phyloP scores from a whole-genome alignment of 2,797 vertebrate genomes.

The Mionectes olivaceus region DNA sequence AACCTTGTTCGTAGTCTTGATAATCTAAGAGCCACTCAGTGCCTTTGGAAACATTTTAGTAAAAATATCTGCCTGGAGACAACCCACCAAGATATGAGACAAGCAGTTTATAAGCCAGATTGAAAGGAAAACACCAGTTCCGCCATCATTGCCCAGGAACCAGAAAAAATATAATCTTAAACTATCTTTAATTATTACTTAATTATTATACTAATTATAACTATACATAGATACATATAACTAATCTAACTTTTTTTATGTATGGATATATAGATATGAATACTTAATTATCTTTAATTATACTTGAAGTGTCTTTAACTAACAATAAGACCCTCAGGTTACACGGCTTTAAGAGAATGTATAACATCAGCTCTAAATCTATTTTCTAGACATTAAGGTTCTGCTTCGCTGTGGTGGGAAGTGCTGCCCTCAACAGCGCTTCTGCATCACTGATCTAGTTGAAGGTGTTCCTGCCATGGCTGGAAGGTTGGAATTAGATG shows the following conservation, averaged over 20 bases:
- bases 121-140: neutral
- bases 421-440: neutral
- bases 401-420: neutral
- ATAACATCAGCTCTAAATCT: neutral
- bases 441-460: neutral
- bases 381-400: neutral
- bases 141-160: neutral
- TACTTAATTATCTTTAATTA: neutral
- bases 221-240: neutral
- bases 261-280: neutral
- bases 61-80: neutral
- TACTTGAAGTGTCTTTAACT: neutral
- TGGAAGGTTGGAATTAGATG: neutral
- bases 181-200: neutral
- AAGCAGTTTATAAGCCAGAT: neutral
- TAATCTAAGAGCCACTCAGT: neutral
- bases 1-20: neutral
- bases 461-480: neutral
- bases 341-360: neutral
- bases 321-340: neutral
- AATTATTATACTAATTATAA: neutral
- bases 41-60: neutral
- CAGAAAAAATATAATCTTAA: neutral
- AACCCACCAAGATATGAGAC: neutral
- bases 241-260: neutral